Base-by-base conservation (phyloP, 1,140 invertebrate genomes). In the Heliconius melpomene region DNA sequence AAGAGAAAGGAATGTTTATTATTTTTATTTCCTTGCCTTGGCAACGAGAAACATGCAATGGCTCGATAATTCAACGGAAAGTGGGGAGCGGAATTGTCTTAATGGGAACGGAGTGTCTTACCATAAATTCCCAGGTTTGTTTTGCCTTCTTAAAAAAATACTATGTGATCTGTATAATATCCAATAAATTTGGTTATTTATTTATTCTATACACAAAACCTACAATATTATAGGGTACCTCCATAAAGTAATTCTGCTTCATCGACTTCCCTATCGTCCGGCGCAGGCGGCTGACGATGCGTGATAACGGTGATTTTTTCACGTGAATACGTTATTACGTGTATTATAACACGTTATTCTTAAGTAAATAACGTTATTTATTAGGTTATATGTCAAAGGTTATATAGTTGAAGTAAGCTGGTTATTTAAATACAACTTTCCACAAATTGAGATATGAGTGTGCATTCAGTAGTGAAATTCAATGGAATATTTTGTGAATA, bases 281-380 rank as follows among this genome's bases (percentile, higher is more conserved):
- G 72, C 50, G 70, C 81, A 84, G 81, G 75, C 80, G 52, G 79
- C 66, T 72, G 70, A 32, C 11, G 38, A 23, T 29, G 20, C 13
- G n/a, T 26, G 72, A 60, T 78, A 74, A 54, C 40, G 40, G 18
- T 54, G 20, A 54, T 54, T 54, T 54, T 54, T 20, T 16, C 52
- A 54, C 52, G 52, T 54, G 52, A 54, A 54, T 54, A 54, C 52
- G 40, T 46, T 46, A 46, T 46, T 46, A 46, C 40, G 13, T 16
- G 40, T 46, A 46, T 46, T 46, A 46, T 46, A 46, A 16, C 40
- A 46, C 40, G 40, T 16, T 46, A n/a, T 54, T 54, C 20, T n/a
- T 54, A 54, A n/a, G 20, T 54, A n/a, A 54, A 54, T 54, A n/a
- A n/a, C 0, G 52, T n/a, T 54, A 46, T 46, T 16, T 46, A 16